Conservation (phyloP, 2,888 invertebrate genomes). For the Agrochola macilenta region DNA sequence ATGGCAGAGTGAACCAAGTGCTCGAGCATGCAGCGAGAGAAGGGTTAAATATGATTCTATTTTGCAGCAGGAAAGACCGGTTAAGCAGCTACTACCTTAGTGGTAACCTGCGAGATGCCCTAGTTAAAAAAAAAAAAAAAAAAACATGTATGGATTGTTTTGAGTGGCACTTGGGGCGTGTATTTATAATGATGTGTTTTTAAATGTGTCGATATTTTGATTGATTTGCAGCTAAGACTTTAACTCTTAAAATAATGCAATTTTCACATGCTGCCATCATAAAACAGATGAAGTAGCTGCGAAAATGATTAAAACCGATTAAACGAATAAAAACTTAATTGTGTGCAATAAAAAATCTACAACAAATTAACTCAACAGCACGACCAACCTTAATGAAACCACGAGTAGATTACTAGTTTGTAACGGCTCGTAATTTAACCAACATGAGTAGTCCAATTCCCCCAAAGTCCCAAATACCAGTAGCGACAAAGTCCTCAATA, state of each 20-base stretch:
- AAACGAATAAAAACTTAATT: background rate
- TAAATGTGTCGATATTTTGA: background rate
- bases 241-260: background rate
- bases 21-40: conserved; percentile 18
- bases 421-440: conserved; percentile 22
- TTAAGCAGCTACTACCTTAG: too few species aligned
- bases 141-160: conserved; percentile 16
- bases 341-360: conserved; percentile 9
- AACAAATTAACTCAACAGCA: conserved; percentile 10
- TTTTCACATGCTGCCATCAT: background rate
- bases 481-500: conserved; percentile 43
- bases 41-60: conserved; percentile 34
- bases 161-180: background rate
- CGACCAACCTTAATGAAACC: conserved; percentile 34
- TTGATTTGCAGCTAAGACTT: background rate
- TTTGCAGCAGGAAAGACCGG: too few species aligned
- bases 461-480: conserved; percentile 45
- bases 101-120: too few species aligned
- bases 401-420: conserved; percentile 33
- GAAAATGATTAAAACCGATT: background rate
- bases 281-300: background rate
- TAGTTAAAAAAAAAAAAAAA: too few species aligned
- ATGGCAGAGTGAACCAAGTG: conserved; percentile 37
- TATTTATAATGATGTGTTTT: background rate
- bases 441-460: conserved; percentile 43